Percentiles rank a stretch among this genome's conserved stretches.
Conservation (phyloP, 2,113 vertebrate genomes). For the Chaetodon trifascialis region DNA sequence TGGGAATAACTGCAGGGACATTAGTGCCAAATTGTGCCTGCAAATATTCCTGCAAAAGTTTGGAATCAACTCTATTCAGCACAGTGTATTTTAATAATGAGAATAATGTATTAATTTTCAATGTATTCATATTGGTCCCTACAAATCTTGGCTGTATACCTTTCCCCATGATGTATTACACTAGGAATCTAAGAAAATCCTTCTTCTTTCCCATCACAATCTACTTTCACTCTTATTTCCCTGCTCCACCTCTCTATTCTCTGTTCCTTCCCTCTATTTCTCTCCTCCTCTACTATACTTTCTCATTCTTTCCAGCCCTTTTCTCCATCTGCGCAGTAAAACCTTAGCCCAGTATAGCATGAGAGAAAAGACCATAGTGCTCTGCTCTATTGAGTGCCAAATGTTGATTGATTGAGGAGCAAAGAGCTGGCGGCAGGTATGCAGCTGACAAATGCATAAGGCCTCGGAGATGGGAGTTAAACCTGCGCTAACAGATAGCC, state of each 20-base stretch:
- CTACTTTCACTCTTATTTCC: not conserved
- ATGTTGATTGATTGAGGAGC: conserved; percentile 72
- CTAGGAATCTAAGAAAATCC: not conserved
- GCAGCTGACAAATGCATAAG: conserved; percentile 51
- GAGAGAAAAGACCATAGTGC: conserved; percentile 39
- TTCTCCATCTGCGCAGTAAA: conserved; percentile 33
- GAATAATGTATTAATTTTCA: no score
- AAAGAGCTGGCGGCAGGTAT: conserved; percentile 66
- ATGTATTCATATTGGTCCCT: not conserved
- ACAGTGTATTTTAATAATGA: no score
- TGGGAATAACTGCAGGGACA: not conserved
- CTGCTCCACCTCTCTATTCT: not conserved
- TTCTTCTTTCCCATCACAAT: not conserved
- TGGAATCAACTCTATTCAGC: not conserved
- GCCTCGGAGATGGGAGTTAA: conserved; percentile 48
- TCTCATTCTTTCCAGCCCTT: conserved; percentile 11
- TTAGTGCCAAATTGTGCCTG: not conserved
- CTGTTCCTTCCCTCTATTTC: not conserved
- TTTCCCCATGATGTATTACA: not conserved
- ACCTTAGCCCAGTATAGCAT: conserved; percentile 21
- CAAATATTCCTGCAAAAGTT: not conserved
- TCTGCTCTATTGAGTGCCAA: conserved; percentile 60
- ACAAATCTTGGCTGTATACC: not conserved
- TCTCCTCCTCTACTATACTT: not conserved
- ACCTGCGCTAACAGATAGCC: conserved; percentile 52